A percentile compares a stretch with the other conserved stretches of the same genome.
Conservation (phyloP, 2,888 invertebrate genomes). For the Ectropis crepuscularia region DNA sequence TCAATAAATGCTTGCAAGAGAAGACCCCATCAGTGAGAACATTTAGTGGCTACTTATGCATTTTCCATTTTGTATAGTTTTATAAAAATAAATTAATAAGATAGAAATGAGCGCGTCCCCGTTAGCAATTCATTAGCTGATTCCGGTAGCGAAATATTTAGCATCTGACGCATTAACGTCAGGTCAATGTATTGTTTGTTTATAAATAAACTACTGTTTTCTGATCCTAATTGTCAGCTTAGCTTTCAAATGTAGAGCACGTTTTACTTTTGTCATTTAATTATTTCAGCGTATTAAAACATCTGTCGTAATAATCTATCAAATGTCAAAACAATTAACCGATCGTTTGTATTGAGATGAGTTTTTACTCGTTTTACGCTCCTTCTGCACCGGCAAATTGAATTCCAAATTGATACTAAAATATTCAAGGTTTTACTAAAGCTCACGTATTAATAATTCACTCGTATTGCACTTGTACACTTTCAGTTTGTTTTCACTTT, state of each 20-base stretch:
- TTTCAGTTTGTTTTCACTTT: constrained; percentile 51
- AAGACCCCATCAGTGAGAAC: too few species aligned
- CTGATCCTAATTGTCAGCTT: constrained; percentile 9
- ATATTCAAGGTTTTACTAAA: constrained; percentile 36
- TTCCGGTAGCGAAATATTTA: constrained; percentile 68
- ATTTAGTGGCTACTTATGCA: too few species aligned
- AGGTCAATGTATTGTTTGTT: constrained; percentile 70
- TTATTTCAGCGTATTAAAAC: not conserved
- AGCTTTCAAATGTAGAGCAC: not conserved
- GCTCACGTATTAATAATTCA: constrained; percentile 37
- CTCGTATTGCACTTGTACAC: constrained; percentile 42
- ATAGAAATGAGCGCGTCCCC: constrained; percentile 35
- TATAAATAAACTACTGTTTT: constrained; percentile 53
- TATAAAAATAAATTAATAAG: not conserved
- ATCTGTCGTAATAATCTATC: not conserved
- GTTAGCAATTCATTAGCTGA: constrained; percentile 62
- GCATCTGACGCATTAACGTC: constrained; percentile 55
- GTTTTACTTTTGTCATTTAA: not conserved
- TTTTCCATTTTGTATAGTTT: too few species aligned
- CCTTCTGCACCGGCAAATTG: constrained; percentile 31
- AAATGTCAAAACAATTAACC: constrained; percentile 14
- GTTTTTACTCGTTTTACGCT: constrained; percentile 5
- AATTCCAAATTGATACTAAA: constrained; percentile 33
- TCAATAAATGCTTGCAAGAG: too few species aligned
- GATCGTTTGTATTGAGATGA: not conserved